Evolutionary conservation across 2,888 invertebrate genomes (phyloP).

Genomic region (Andricus quercusramuli): DNA sequence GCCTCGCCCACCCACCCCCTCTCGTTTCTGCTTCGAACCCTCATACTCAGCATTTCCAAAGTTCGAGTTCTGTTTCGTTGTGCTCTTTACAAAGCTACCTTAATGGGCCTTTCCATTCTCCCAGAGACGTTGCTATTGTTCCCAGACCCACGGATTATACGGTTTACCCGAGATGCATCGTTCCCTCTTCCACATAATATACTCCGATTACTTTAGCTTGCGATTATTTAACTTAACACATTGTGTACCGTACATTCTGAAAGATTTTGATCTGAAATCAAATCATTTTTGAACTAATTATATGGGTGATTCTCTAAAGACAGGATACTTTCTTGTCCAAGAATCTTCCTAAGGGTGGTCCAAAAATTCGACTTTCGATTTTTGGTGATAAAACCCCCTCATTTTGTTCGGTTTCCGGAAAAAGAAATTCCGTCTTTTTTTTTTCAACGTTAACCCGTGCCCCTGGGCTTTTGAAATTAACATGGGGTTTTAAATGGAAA

Average conservation of each 20-base stretch:
- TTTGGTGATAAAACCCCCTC: too few relatives aligned
- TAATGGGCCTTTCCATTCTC: constrained; percentile 64
- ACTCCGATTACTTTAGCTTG: constrained; percentile 13
- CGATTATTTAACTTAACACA: constrained; percentile 15
- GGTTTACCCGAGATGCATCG: constrained; percentile 54
- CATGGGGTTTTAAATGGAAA: too few relatives aligned
- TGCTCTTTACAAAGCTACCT: constrained; percentile 62
- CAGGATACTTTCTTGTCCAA: too few relatives aligned
- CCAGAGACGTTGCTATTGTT: constrained; percentile 58
- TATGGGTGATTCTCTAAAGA: too few relatives aligned
- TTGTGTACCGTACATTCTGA: not conserved
- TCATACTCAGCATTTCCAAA: constrained; percentile 43
- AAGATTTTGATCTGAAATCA: not conserved
- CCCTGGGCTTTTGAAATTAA: too few relatives aligned
- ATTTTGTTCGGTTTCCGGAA: too few relatives aligned
- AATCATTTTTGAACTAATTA: too few relatives aligned
- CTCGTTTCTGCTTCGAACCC: constrained; percentile 36
- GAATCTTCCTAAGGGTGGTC: too few relatives aligned
- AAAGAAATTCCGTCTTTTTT: too few relatives aligned
- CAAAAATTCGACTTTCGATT: too few relatives aligned
- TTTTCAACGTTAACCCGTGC: too few relatives aligned
- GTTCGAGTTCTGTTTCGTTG: constrained; percentile 55
- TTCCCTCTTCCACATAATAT: constrained; percentile 20
- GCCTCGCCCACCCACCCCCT: constrained; percentile 44
- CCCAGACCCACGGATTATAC: constrained; percentile 58